Evolutionary conservation across 2,113 vertebrate species (phyloP).

Genomic region (Ranitomeya variabilis): DNA sequence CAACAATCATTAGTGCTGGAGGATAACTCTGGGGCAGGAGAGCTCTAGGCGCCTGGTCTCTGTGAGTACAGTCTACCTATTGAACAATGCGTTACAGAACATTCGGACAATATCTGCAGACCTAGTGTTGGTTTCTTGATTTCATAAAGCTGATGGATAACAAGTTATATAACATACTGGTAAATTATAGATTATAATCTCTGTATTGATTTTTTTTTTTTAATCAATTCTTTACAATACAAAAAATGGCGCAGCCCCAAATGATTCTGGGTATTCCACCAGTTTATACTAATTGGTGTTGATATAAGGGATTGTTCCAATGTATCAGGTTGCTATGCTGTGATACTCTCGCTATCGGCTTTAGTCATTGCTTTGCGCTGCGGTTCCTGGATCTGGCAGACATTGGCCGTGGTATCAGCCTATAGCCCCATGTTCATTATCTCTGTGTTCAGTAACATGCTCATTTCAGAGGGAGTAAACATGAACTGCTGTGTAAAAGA

Average conservation of each 20-base stretch:
- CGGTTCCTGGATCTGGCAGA: slow-evolving; percentile 3
- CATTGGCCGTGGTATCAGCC: not conserved
- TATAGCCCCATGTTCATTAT: slow-evolving; percentile 4
- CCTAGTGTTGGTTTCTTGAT: too few species aligned
- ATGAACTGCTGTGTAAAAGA: slow-evolving; percentile 16
- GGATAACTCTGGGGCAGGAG: too few species aligned
- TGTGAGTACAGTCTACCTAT: too few species aligned
- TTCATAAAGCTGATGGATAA: too few species aligned
- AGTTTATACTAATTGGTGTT: not conserved
- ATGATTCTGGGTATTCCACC: not conserved
- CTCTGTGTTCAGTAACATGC: slow-evolving; percentile 6
- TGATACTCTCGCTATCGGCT: not conserved
- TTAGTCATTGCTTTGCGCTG: too few species aligned
- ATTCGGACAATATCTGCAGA: too few species aligned
- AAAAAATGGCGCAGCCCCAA: not conserved
- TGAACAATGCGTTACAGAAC: too few species aligned
- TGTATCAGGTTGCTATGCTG: not conserved
- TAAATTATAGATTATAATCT: not conserved
- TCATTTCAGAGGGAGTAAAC: not conserved
- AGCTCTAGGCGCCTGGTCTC: too few species aligned
- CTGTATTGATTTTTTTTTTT: not conserved
- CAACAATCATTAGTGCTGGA: too few species aligned
- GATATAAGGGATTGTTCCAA: not conserved
- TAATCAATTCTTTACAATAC: not conserved
- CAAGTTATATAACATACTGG: too few species aligned